Base-by-base conservation (phyloP, 2,888 invertebrate species). In the Eristalis arbustorum region DNA sequence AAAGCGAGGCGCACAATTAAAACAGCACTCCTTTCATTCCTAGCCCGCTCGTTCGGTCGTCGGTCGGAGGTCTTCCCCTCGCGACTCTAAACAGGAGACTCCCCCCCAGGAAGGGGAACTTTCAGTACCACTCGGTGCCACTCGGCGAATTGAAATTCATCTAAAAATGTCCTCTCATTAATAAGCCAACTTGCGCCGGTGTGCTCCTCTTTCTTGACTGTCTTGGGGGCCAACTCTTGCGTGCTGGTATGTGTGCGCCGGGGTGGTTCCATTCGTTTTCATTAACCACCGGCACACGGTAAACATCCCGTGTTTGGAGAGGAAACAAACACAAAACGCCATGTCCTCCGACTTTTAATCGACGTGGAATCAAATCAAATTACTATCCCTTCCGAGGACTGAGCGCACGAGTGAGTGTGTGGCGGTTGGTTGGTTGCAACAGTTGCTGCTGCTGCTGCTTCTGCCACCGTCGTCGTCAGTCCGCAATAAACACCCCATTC, bases 81-180 rank as follows among this genome's bases (percentile, higher is more conserved):
- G 25, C 25, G 63, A 40, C 31, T 71, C n/a, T 28, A 31, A 63
- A 69, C 40, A 59, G n/a, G n/a, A 37, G 63, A 68, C 66, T 13
- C 13, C 31, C 40, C 78, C 68, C 28, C 69, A 79, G 8, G n/a
- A 49, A 0, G 49, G 2, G 3, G 18, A 85, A 85, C 69, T 82
- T 85, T 82, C 61, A 64, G 87, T 87, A 59, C 87, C 83, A 75
- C 73, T 87, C 59, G 66, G 87, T 87, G 49, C 87, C 87, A 83
- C 59, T 63, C 78, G 59, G 69, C 66, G 83, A 75, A 83, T 87
- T 83, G 83, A 82, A 87, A 87, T 83, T 87, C 87, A 87, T 87
- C 87, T 87, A 87, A 82, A 87, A 87, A 87, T 87, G 87, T 87
- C 87, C 87, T 79, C 87, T 87, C 87, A 87, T 87, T 87, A 87